phyloP scores from a whole-genome alignment of 2,797 vertebrate species.

The Antrozous pallidus region DNA sequence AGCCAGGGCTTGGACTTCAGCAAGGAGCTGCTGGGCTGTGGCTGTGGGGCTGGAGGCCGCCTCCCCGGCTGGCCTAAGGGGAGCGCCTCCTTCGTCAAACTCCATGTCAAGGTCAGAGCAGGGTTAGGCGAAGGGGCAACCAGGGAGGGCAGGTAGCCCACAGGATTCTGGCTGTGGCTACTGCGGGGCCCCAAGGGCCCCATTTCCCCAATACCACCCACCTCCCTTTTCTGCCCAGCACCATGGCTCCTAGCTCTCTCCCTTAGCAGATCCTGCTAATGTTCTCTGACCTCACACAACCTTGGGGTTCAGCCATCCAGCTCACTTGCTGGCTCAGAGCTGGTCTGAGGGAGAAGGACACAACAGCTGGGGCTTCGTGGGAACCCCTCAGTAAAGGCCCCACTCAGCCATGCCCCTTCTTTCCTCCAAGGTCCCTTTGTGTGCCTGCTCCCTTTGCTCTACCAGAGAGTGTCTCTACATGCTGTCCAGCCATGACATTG shows the following conservation, averaged over 20 bases:
- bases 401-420: not conserved
- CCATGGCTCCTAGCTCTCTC: not conserved
- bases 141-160: not conserved
- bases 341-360: not conserved
- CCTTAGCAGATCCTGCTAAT: not conserved
- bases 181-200: not conserved
- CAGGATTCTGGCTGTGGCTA: not conserved
- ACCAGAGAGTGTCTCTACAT: slow-evolving; percentile 81
- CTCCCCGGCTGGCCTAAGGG: slow-evolving; percentile 81
- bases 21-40: slow-evolving; percentile 81
- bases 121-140: not conserved
- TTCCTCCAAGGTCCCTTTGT: slow-evolving; percentile 76
- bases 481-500: slow-evolving; percentile 80
- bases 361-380: not conserved
- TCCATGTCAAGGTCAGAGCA: slow-evolving; percentile 78
- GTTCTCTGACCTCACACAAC: not conserved
- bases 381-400: not conserved
- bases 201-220: not conserved
- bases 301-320: not conserved
- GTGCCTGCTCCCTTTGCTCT: slow-evolving; percentile 77
- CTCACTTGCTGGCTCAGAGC: slow-evolving; percentile 15
- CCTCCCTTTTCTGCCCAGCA: not conserved
- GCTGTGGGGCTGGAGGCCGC: slow-evolving; percentile 81
- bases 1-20: slow-evolving; percentile 70
- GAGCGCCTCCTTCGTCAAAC: slow-evolving; percentile 81